These are phyloP conservation scores for Macrotus californicus DNA, from an alignment of 2,113 vertebrate genomes.

Conservation along the genomic window DNA sequence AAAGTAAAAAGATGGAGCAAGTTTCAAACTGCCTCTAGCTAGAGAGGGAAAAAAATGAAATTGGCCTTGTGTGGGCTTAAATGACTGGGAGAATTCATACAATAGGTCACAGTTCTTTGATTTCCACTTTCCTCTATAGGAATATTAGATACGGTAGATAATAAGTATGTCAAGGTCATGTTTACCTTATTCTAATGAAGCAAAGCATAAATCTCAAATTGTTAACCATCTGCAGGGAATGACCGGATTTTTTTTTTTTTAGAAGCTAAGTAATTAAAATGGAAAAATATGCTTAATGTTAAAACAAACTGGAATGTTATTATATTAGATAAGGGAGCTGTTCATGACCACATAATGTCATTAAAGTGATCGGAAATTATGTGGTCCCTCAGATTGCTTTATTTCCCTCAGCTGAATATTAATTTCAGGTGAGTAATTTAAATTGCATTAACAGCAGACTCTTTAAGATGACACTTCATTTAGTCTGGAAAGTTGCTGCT, in stretches of 20 bases:
- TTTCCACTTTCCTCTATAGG: not conserved
- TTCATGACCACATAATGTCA: constrained; percentile 67
- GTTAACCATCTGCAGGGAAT: constrained; percentile 68
- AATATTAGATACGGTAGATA: constrained; percentile 54
- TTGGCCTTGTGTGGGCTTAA: not conserved
- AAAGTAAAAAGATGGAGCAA: not conserved
- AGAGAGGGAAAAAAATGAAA: not conserved
- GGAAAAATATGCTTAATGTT: constrained; percentile 71
- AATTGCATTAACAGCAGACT: constrained; percentile 67
- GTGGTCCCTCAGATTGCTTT: constrained; percentile 72
- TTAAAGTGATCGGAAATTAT: constrained; percentile 76
- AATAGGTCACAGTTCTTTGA: constrained; percentile 41
- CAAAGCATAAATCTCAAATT: constrained; percentile 74
- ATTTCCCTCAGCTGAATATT: constrained; percentile 75
- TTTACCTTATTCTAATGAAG: constrained; percentile 71
- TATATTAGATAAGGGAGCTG: constrained; percentile 75
- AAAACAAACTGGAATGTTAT: constrained; percentile 51
- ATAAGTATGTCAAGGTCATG: constrained; percentile 73
- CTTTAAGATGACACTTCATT: constrained; percentile 68
- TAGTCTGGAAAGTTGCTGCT: constrained; percentile 60
- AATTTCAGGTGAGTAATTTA: constrained; percentile 77
- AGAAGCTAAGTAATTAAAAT: constrained; percentile 78
- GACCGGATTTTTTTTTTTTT: constrained; percentile 45
- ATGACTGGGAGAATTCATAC: not conserved
- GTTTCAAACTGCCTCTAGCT: not conserved